Conservation (phyloP, 92 coral and sea anemone species). For the Galaxea fascicularis region DNA sequence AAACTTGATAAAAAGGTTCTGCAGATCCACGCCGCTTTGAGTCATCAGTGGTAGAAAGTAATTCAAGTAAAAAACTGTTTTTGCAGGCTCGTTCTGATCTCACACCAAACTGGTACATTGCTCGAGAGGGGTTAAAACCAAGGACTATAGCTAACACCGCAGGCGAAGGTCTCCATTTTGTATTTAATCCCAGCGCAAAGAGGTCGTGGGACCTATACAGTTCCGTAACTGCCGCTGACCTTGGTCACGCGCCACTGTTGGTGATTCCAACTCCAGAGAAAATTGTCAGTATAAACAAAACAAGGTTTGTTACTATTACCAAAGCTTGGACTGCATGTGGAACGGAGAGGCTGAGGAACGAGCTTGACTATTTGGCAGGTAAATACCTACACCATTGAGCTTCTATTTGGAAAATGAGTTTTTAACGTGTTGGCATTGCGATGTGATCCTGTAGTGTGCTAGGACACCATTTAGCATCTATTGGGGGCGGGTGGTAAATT, state of each 20-base stretch:
- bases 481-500: too few relatives aligned
- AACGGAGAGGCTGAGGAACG: not conserved
- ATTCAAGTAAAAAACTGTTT: too few relatives aligned
- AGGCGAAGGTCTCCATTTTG: constrained; percentile 70
- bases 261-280: constrained; percentile 77
- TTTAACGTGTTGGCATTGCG: too few relatives aligned
- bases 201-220: constrained; percentile 58
- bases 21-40: too few relatives aligned
- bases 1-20: too few relatives aligned
- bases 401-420: too few relatives aligned
- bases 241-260: constrained; percentile 61
- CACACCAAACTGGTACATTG: constrained; percentile 77
- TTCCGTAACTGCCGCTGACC: constrained; percentile 17
- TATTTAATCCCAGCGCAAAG: constrained; percentile 47
- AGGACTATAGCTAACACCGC: constrained; percentile 59
- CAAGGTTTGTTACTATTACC: not conserved
- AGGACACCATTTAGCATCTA: too few relatives aligned
- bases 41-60: too few relatives aligned
- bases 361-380: not conserved
- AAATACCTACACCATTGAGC: not conserved
- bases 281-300: not conserved
- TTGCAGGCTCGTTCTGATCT: constrained; percentile 49
- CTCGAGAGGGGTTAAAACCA: constrained; percentile 67
- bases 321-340: not conserved
- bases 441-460: too few relatives aligned